Evolutionary conservation across 2,797 vertebrate genomes (phyloP), one percentile per base, ranked within the genome.

Genomic region (Falco naumanni): DNA sequence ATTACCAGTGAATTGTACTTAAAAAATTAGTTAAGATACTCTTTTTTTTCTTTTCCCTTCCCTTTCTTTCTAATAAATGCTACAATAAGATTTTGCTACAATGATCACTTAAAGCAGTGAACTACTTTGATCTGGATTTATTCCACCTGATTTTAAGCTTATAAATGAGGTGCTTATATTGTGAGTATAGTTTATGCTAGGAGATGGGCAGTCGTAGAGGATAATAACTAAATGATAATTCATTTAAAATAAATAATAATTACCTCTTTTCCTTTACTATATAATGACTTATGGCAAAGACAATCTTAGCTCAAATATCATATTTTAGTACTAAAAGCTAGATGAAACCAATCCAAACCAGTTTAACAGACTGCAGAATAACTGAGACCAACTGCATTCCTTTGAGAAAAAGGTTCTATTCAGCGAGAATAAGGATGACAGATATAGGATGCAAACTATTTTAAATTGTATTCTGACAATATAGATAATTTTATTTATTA

Each of bases 41-140:
- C 3, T 39, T 5, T 13, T n/a, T 2, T 43, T 6, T 24, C 28
- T 13, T 47, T 8, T 6, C 2, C 7, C 5, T 6, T 1, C 8
- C 1, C 13, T 72, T 70, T 31, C 14, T 63, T 56, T 51, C 16
- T 51, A n/a, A 54, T n/a, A 41, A 80, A 60, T 2, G 56, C 28
- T 39, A 9, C 7, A 7, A 7, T 14, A 75, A 47, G 4, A 41
- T 53, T 76, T 85, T 86, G 8, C 13, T 37, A 43, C 47, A 68
- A 28, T 81, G 74, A 43, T 53, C 50, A 51, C 16, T 72, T 13
- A 51, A 72, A 22, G 7, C 8, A 69, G 17, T 47, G 22, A 90
- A 87, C 1, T 51, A 34, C 48, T 83, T 70, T 57, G 4, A 43
- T 70, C 10, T 33, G 10, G 9, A 43, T 78, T 84, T 65, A 61